Evolutionary conservation across 37 sponge, comb jelly and placozoan genomes (phyloP), one percentile per base, ranked within the genome.

Genomic region (Oopsacas minuta): DNA sequence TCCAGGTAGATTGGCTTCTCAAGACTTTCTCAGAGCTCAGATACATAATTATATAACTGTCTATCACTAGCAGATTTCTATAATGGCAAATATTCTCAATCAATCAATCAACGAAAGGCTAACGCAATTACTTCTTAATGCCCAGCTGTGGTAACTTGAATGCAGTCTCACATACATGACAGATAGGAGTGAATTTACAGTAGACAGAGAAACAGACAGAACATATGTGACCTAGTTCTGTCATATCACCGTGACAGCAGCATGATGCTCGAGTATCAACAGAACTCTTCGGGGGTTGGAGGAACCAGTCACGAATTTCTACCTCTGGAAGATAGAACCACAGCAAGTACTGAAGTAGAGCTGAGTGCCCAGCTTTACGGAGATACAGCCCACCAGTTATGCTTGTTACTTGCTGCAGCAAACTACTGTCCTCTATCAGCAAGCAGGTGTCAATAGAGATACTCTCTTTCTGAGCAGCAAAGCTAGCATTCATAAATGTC

Each of bases 401-500:
- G 75, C 22, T 61, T 3, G 75, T 61, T 3, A 61, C 75, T 34
- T 61, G 75, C 75, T 61, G 75, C 75, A 61, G 30, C 17, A 61
- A 12, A 61, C 75, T 61, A 3, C 17, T 20, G 28, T 61, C 75
- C 28, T 61, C 75, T 25, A 61, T 61, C 22, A 61, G 75, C 17
- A 61, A 5, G 22, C 75, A 61, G 28, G 75, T 34, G 75, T 61
- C 75, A 32, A 61, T 61, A 7, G 75, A 34, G 32, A 12, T 61
- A 34, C 28, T n/a, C 30, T 61, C 75, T 34, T 61, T 61, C 75
- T 61, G 75, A 3, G 75, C 75, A 7, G 75, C 75, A n/a, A 61
- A 61, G 75, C 75, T 61, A 34, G 75, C 75, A n/a, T 61, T 61
- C 75, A 61, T 61, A 12, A 61, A n/a, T 61, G 75, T 61, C 75